These are phyloP conservation scores for Dicrostonyx torquatus DNA, from an alignment of 2,797 vertebrate species.

Conservation along the genomic window DNA sequence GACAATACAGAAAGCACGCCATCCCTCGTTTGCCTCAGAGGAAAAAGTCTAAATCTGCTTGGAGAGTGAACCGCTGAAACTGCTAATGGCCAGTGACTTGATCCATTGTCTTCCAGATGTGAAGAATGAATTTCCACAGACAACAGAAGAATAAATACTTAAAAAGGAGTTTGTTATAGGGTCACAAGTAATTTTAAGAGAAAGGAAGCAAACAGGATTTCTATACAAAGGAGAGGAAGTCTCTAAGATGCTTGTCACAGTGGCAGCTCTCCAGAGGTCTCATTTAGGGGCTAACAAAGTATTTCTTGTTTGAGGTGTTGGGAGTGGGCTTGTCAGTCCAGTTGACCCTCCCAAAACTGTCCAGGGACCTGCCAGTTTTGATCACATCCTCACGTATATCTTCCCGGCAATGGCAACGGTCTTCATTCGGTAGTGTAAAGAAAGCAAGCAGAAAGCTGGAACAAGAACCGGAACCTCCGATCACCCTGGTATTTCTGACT, in stretches of 20 bases:
- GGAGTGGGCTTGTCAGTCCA: background rate
- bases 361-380: too few relatives aligned
- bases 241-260: background rate
- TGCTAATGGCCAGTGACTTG: background rate
- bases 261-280: background rate
- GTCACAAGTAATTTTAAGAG: background rate
- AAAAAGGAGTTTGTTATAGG: background rate
- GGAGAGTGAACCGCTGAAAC: conserved; percentile 66
- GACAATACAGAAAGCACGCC: conserved; percentile 53
- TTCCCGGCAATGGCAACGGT: background rate
- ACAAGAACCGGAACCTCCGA: background rate
- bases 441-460: background rate
- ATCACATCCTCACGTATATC: background rate
- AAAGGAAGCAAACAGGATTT: background rate
- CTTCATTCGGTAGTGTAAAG: background rate
- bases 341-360: background rate
- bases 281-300: background rate
- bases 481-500: background rate
- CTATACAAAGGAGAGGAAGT: background rate
- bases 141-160: background rate
- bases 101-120: background rate
- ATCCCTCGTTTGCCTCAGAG: conserved; percentile 57
- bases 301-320: background rate
- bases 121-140: background rate
- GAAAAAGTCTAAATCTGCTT: conserved; percentile 70